phyloP scores from a whole-genome alignment of 2,113 vertebrate genomes.

The Polypterus bichir region DNA sequence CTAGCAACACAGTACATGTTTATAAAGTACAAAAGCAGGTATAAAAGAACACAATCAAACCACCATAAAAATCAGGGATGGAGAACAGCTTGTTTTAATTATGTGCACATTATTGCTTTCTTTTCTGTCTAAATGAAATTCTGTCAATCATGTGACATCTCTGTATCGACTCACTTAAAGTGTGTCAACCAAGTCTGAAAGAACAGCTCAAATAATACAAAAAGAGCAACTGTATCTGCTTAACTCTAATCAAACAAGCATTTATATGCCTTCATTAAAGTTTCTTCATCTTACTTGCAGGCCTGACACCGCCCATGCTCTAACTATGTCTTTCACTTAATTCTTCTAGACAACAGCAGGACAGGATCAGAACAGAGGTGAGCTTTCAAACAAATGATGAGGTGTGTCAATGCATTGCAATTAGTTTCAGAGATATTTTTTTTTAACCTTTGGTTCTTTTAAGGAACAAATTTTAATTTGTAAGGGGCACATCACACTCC shows the following conservation, averaged over 20 bases:
- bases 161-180: slow-evolving; percentile 36
- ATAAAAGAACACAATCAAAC: too few species aligned
- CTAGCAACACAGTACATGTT: too few species aligned
- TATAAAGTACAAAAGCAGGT: too few species aligned
- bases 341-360: slow-evolving; percentile 57
- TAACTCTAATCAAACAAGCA: slow-evolving; percentile 52
- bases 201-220: slow-evolving; percentile 29
- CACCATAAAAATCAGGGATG: too few species aligned
- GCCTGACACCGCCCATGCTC: slow-evolving; percentile 40
- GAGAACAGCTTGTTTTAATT: too few species aligned
- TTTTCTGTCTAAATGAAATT: slow-evolving; percentile 25
- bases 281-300: slow-evolving; percentile 46
- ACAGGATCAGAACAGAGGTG: slow-evolving; percentile 49
- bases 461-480: slow-evolving; percentile 30
- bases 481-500: slow-evolving; percentile 19
- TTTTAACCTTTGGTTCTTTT: slow-evolving; percentile 33
- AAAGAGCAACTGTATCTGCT: slow-evolving; percentile 43
- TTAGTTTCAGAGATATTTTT: slow-evolving; percentile 38
- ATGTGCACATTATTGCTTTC: too few species aligned
- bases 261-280: slow-evolving; percentile 46
- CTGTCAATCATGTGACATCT: slow-evolving; percentile 43
- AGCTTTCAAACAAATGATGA: slow-evolving; percentile 40
- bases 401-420: slow-evolving; percentile 44
- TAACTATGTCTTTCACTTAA: slow-evolving; percentile 50
- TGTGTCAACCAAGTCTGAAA: slow-evolving; percentile 28